Conservation (phyloP, 2,113 vertebrate genomes). For the Mugil cephalus region DNA sequence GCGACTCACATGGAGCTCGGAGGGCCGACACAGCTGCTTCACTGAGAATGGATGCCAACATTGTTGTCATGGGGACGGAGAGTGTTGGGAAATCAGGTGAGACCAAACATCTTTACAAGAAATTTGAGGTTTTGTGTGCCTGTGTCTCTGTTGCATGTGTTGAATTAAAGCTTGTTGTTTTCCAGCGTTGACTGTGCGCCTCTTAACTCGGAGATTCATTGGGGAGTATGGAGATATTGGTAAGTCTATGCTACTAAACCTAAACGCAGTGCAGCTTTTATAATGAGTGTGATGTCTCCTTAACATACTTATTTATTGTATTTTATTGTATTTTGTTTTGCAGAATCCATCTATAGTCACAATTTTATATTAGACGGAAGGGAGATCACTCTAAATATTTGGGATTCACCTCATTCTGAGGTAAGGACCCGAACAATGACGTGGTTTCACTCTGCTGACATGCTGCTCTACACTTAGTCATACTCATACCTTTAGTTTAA, state of each 20-base stretch:
- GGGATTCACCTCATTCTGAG: slow-evolving; percentile 88
- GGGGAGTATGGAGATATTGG: slow-evolving; percentile 91
- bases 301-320: not conserved
- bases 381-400: slow-evolving; percentile 87
- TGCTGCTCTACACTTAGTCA: not conserved
- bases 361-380: slow-evolving; percentile 84
- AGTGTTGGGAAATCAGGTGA: slow-evolving; percentile 90
- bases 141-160: not conserved
- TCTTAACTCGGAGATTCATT: slow-evolving; percentile 90
- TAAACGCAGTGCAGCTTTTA: not conserved
- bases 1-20: slow-evolving; percentile 7
- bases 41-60: slow-evolving; percentile 84
- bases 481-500: not conserved
- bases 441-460: not conserved
- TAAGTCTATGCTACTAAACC: slow-evolving; percentile 64
- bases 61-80: slow-evolving; percentile 87
- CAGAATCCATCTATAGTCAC: slow-evolving; percentile 91
- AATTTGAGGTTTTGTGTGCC: not conserved
- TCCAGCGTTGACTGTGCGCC: slow-evolving; percentile 89
- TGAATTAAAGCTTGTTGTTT: not conserved
- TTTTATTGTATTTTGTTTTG: not conserved
- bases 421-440: slow-evolving; percentile 67
- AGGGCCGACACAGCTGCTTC: slow-evolving; percentile 11
- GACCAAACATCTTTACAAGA: not conserved
- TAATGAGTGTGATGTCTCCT: not conserved